These are phyloP conservation scores for Planococcus citri DNA, from an alignment of 1,140 invertebrate genomes.

Conservation along the genomic window DNA sequence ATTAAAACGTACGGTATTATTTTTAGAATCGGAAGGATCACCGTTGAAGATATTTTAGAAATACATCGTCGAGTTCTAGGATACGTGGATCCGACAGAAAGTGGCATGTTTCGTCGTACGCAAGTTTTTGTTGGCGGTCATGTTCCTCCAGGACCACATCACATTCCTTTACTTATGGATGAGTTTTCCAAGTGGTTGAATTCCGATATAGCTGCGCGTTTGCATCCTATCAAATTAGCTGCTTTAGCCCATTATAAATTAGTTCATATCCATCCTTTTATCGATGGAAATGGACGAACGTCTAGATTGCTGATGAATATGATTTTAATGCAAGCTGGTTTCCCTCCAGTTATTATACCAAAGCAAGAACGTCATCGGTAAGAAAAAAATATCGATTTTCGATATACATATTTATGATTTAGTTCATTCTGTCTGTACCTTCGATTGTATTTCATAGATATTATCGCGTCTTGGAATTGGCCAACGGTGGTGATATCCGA, in stretches of 20 bases:
- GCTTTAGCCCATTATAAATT: constrained; percentile 92
- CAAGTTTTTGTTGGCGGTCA: constrained; percentile 89
- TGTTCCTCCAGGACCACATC: constrained; percentile 67
- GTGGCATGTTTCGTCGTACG: constrained; percentile 67
- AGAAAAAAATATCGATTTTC: constrained; percentile 12
- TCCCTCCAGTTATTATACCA: constrained; percentile 87
- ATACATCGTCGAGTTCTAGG: constrained; percentile 87
- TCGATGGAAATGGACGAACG: constrained; percentile 88
- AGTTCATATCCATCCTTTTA: constrained; percentile 87
- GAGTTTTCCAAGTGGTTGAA: constrained; percentile 84
- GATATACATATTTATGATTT: neutral
- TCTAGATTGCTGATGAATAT: constrained; percentile 86
- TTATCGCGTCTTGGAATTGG: constrained; percentile 76
- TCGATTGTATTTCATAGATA: constrained; percentile 38
- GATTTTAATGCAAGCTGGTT: constrained; percentile 94
- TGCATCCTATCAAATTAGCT: constrained; percentile 85
- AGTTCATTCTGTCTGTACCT: neutral
- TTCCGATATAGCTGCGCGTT: constrained; percentile 63
- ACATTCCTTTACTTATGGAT: constrained; percentile 69
- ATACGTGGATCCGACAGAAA: constrained; percentile 78
- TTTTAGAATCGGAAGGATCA: constrained; percentile 47
- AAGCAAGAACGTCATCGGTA: constrained; percentile 63
- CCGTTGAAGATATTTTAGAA: constrained; percentile 75
- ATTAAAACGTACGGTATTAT: constrained; percentile 31
- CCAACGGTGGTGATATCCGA: constrained; percentile 81